phyloP scores from a whole-genome alignment of 2,113 vertebrate genomes.

The Parus major region DNA sequence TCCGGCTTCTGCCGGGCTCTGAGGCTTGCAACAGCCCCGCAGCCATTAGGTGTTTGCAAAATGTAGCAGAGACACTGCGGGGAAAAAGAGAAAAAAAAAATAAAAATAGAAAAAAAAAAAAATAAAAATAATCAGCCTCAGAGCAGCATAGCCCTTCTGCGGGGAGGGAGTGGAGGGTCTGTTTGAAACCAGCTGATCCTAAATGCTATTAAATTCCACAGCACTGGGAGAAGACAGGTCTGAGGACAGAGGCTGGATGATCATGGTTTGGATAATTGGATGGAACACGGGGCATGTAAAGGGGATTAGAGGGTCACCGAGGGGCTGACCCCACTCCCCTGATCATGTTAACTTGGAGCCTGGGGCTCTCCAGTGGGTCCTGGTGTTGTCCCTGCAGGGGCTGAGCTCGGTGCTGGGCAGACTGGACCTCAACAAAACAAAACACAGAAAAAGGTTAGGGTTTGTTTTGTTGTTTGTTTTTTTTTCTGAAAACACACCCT shows the following conservation, averaged over 20 bases:
- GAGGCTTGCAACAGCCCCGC: not conserved
- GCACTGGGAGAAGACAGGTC: not conserved
- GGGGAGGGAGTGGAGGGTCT: not conserved
- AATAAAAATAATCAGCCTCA: not conserved
- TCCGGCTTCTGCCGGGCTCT: not conserved
- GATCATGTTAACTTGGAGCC: not conserved
- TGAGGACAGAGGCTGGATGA: not conserved
- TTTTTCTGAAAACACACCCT: not conserved
- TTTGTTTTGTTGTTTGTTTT: not conserved
- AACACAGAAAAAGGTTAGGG: not conserved
- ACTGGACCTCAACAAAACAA: not conserved
- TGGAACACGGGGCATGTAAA: conserved; percentile 20
- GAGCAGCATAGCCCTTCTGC: not conserved
- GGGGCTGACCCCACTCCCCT: not conserved
- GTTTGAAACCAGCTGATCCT: not conserved
- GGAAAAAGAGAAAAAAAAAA: not conserved
- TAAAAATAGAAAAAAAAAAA: too few relatives aligned
- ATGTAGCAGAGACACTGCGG: not conserved
- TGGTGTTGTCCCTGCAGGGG: not conserved
- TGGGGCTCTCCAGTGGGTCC: not conserved
- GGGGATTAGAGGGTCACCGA: not conserved
- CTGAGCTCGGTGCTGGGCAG: not conserved
- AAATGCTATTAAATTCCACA: not conserved
- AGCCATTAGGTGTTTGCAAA: conserved; percentile 48
- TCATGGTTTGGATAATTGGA: not conserved